Evolutionary conservation across 2,797 vertebrate species (phyloP).

Genomic region (Pseudochirops cupreus): DNA sequence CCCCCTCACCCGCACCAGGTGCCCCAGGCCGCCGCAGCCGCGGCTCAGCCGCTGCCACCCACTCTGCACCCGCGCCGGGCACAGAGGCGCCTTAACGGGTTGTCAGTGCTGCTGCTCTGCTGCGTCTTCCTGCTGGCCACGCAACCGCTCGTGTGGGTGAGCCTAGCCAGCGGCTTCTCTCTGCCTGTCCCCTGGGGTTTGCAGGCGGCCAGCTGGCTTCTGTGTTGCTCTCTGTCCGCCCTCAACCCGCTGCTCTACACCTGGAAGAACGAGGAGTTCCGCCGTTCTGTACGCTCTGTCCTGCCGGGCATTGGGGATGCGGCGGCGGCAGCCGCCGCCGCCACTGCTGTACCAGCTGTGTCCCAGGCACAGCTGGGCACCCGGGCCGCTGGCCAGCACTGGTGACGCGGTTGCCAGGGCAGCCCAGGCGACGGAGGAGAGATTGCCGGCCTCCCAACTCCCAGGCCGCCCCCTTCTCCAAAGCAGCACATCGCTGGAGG

Average conservation of each 20-base stretch:
- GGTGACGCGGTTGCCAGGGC: slow-evolving; percentile 58
- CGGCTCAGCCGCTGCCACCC: slow-evolving; percentile 83
- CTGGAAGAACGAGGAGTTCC: slow-evolving; percentile 93
- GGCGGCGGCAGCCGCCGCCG: slow-evolving; percentile 67
- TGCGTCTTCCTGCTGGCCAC: slow-evolving; percentile 90
- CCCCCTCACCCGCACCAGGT: slow-evolving; percentile 82
- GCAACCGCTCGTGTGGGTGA: slow-evolving; percentile 90
- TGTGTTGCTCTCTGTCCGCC: slow-evolving; percentile 90
- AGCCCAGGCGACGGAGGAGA: background rate
- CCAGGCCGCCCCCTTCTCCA: background rate
- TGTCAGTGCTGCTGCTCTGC: slow-evolving; percentile 90
- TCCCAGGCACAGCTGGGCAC: slow-evolving; percentile 79
- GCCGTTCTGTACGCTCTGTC: slow-evolving; percentile 88
- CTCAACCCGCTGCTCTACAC: slow-evolving; percentile 92
- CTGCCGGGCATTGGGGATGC: slow-evolving; percentile 82
- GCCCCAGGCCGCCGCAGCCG: slow-evolving; percentile 79
- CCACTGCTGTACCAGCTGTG: slow-evolving; percentile 76
- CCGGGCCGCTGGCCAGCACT: slow-evolving; percentile 78
- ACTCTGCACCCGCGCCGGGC: slow-evolving; percentile 83
- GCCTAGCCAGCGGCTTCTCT: slow-evolving; percentile 86
- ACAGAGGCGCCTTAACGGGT: slow-evolving; percentile 89
- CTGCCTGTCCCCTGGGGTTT: slow-evolving; percentile 85
- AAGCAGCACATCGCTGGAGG: background rate
- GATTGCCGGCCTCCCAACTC: background rate
- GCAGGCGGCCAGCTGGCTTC: slow-evolving; percentile 88